Conservation (phyloP, 2,113 vertebrate species). For the Progne subis region DNA sequence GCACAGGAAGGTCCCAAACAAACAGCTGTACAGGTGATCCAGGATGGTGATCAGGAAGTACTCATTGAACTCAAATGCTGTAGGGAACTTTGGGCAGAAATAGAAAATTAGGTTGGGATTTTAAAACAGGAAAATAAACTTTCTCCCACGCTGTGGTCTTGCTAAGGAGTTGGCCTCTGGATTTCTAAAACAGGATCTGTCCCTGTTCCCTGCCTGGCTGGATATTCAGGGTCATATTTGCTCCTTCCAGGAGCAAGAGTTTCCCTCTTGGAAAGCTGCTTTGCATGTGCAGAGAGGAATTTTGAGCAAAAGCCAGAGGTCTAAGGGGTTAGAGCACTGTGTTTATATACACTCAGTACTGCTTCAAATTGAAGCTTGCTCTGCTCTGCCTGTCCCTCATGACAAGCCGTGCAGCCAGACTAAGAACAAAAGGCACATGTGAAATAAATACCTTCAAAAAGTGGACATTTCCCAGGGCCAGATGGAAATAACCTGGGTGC, state of each 20-base stretch:
- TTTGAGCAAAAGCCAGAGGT: conserved; percentile 19
- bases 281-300: conserved; percentile 18
- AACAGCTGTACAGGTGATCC: conserved; percentile 96
- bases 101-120: not conserved
- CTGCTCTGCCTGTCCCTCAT: not conserved
- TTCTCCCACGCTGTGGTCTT: not conserved
- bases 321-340: not conserved
- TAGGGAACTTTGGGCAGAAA: conserved; percentile 86
- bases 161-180: not conserved
- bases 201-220: not conserved
- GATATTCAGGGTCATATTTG: not conserved
- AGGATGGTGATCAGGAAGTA: conserved; percentile 93
- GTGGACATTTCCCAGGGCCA: not conserved
- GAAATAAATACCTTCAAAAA: not conserved
- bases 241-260: not conserved
- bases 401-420: not conserved
- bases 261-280: conserved; percentile 18
- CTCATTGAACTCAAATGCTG: conserved; percentile 97
- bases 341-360: not conserved
- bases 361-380: not conserved
- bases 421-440: not conserved
- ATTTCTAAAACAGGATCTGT: not conserved
- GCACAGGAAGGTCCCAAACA: conserved; percentile 96
- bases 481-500: not conserved
- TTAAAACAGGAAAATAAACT: not conserved